Evolutionary conservation across 2,797 vertebrate species (phyloP), one percentile per base, ranked within the genome.

Genomic region (Tenualosa ilisha): DNA sequence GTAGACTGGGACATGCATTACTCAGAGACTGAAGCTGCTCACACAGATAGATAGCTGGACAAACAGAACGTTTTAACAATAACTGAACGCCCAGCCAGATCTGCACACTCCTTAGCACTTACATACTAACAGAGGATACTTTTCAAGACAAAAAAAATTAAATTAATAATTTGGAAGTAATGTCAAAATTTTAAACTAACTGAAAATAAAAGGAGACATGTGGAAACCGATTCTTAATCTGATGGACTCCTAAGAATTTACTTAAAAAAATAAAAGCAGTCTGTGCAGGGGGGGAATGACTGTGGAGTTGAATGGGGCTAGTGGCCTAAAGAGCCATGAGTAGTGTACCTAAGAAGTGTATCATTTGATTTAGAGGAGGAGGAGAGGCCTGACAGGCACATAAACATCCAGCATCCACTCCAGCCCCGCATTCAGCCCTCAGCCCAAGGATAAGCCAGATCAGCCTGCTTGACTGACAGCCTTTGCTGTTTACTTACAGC

Each of bases 21-120:
- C 93, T 94, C 94, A 93, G 46, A 87, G 87, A 75, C 88, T 88
- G 88, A 91, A 90, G 92, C 90, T 91, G 91, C 93, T 94, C 93
- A 89, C 87, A 89, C 87, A 79, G 88, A 89, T 81, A 89, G 87
- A 87, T 89, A 85, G 37, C 8, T 40, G 20, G 37, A 43, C 6
- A 79, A 40, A 75, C 68, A 75, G 4, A 13, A 20, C 31, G 37
- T 75, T 15, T 37, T 15, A 75, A 40, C 31, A 40, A 3, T 31
- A 26, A 68, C 26, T 37, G 65, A 3, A 17, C 13, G 12, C 31
- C 3, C 3, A 20, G 15, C 31, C 68, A 40, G 15, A 75, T 40
- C 31, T 75, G 68, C 12, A 75, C 68, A 40, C 31, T 53, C 12
- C 63, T 63, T 3, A 8, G 3, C 56, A 59, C 56, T 59, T 59